Conservation (phyloP, 2,888 invertebrate species). For the Apodemia hepburni region DNA sequence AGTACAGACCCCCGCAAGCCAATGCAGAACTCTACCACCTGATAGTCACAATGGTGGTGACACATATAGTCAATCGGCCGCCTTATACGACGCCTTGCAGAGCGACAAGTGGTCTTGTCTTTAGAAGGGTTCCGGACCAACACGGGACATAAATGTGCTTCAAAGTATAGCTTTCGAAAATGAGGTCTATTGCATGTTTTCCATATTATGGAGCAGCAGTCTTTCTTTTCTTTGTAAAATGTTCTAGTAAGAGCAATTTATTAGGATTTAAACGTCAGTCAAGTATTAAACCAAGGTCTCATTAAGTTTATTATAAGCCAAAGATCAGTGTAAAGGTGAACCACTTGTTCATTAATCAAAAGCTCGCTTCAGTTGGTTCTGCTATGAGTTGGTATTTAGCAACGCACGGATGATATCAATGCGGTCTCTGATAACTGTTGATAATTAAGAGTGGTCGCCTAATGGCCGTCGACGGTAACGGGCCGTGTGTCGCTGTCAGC, state of each 20-base stretch:
- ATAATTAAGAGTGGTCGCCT: slow-evolving; percentile 71
- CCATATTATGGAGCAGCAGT: no score
- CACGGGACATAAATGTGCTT: no score
- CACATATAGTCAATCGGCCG: no score
- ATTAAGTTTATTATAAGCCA: neutral
- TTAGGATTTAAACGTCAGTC: neutral
- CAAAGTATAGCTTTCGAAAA: no score
- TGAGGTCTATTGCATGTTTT: no score
- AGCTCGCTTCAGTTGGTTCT: slow-evolving; percentile 14
- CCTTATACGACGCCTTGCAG: no score
- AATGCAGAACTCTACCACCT: no score
- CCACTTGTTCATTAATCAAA: slow-evolving; percentile 15
- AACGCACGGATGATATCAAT: slow-evolving; percentile 25
- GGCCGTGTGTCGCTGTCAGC: slow-evolving; percentile 50
- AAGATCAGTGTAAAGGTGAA: slow-evolving; percentile 14
- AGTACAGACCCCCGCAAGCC: no score
- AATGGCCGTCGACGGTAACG: slow-evolving; percentile 65
- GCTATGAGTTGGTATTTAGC: slow-evolving; percentile 14
- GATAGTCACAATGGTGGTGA: no score
- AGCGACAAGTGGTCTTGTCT: no score
- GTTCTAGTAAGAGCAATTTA: neutral
- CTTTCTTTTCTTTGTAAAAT: neutral
- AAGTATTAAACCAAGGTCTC: neutral
- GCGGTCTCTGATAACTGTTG: slow-evolving; percentile 64
- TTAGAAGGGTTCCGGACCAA: no score